Evolutionary conservation across 64 coral and sea anemone species (phyloP).

Genomic region (Acropora yongei): DNA sequence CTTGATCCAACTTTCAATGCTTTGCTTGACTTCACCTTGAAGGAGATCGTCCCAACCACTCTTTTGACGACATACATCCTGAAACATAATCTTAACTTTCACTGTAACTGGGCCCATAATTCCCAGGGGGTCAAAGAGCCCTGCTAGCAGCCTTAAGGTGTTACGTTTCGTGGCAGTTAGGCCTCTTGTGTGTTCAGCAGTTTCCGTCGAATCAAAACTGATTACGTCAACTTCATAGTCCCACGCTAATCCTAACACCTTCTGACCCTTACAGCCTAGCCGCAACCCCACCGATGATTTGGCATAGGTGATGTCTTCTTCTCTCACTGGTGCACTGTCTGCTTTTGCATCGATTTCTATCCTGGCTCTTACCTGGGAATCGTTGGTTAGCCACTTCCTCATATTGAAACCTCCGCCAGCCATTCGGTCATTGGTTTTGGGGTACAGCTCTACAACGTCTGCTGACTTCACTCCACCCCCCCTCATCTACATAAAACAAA

Average conservation of each 20-base stretch:
- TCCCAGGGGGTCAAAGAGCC: too few species aligned
- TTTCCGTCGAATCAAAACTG: not conserved
- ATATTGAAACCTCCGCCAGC: conserved; percentile 25
- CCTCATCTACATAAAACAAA: conserved; percentile 37
- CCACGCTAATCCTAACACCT: not conserved
- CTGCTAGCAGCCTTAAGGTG: too few species aligned
- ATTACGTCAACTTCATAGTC: not conserved
- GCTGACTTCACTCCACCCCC: not conserved
- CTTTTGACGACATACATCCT: too few species aligned
- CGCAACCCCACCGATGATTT: not conserved
- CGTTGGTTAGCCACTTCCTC: not conserved
- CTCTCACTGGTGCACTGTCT: not conserved
- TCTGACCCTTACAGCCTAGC: not conserved
- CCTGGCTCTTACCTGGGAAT: too few species aligned
- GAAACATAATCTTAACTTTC: too few species aligned
- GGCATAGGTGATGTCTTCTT: not conserved
- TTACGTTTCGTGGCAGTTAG: not conserved
- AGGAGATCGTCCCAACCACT: too few species aligned
- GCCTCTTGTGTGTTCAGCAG: not conserved
- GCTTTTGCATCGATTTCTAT: not conserved
- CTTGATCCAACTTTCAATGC: too few species aligned
- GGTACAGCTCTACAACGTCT: not conserved
- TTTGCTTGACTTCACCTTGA: not conserved
- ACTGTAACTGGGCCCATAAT: not conserved
- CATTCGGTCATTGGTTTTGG: conserved; percentile 1